Base-by-base conservation (phyloP, 1,140 invertebrate species). In the Ceratina japonica region DNA sequence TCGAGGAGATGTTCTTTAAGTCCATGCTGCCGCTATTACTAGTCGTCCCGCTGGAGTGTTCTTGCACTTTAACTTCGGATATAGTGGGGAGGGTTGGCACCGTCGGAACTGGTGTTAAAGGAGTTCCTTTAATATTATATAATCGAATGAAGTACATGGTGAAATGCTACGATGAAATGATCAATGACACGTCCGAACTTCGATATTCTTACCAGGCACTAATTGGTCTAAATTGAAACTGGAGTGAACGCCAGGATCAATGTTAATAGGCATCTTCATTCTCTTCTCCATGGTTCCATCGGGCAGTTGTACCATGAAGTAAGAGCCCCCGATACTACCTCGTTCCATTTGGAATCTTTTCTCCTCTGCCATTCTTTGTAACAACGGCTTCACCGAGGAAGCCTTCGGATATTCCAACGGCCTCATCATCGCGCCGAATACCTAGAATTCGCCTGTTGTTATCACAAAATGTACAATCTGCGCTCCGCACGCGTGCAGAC, bases 341-440 rank as follows among this genome's bases (percentile, higher is more conserved):
- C 96, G 92, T 90, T 98, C 97, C 96, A 98, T 96, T 92, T 97
- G 96, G 85, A 97, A 94, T 64, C 96, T 93, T 84, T 98, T 97
- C 86, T 98, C 97, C 92, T 98, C 97, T 1, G 97, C 97, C 96
- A 98, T 97, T 75, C 97, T 92, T 91, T 98, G 97, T 62, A 98
- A 93, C 10, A 97, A 90, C 1, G 96, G 96, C 89, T 96, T 97
- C 22, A 95, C 95, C 12, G 94, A 94, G 4, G 94, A 94, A 24
- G 91, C 93, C 92, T 95, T 96, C 2, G 95, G 95, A 90, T 94
- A 97, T 86, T 96, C 97, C 15, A 99, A 91, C 1, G 98, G 98
- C 83, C 97, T 94, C 97, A 99, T 99, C 79, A 99, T 93, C 15
- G 97, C 96, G 27, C 98, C 98, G 88, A 98, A 99, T 18, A 98